Base-by-base conservation (phyloP, 2,888 invertebrate species). In the Drosophila hawaiiensis region DNA sequence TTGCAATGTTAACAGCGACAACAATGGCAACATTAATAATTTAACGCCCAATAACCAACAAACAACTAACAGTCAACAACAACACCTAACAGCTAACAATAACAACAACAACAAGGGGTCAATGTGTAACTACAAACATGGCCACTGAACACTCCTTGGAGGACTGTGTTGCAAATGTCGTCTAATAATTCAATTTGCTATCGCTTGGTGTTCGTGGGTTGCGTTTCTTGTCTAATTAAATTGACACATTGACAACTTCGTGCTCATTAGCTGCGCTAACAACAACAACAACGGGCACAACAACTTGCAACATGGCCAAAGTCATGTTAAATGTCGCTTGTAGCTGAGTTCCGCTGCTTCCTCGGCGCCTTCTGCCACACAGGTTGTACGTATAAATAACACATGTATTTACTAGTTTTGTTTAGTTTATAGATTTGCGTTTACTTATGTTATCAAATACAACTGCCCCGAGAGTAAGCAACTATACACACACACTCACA, bases 201-300 rank as follows among this genome's bases (percentile, higher is more conserved):
- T 83, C 91, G 82, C 80, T 73, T n/a, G 7, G 47, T 35, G 50
- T 50, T 50, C 67, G 55, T 53, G 53, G 77, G 77, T 56, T 76
- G 83, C 83, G 82, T 80, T 82, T 78, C 82, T 89, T 91, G 91
- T 91, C 87, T 90, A 91, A 91, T 91, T 91, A 91, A 92, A 91
- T 91, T 91, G 91, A 91, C 91, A 92, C 90, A 91, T 89, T 89
- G 86, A 91, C 91, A 91, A 84, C 83, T 83, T 83, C 83, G 90
- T 85, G 88, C 91, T 90, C 90, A 91, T 91, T 91, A 90, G 90
- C 84, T 73, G 50, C 33, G 81, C 43, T 73, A 65, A 55, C 64
- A 63, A 10, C 55, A 54, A 52, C 73, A 75, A 19, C 52, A 68
- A 1, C 68, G 33, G 31, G 50, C 62, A 12, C 49, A 59, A 54